Conservation (phyloP, 2,797 vertebrate genomes). For the Hippoglossus hippoglossus region DNA sequence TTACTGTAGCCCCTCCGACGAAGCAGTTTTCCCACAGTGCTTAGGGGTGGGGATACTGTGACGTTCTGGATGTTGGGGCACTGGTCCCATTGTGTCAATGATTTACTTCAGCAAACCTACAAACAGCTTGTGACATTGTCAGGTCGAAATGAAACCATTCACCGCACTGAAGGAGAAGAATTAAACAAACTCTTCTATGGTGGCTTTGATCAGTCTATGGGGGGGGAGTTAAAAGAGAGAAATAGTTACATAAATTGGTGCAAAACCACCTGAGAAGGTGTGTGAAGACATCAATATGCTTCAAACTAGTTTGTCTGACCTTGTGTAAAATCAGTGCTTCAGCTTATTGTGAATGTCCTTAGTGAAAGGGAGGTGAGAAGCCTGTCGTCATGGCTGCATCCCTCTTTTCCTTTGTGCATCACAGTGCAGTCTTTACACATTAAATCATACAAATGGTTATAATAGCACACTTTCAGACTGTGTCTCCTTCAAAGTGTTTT, state of each 20-base stretch:
- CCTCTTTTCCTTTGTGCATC: background rate
- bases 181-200: constrained; percentile 11
- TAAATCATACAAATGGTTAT: background rate
- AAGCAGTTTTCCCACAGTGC: constrained; percentile 39
- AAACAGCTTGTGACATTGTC: constrained; percentile 54
- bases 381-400: background rate
- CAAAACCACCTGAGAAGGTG: background rate
- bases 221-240: background rate
- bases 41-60: constrained; percentile 22
- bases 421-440: background rate
- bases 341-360: too few species aligned
- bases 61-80: constrained; percentile 51
- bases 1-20: constrained; percentile 38
- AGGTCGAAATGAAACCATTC: constrained; percentile 58
- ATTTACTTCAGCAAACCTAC: constrained; percentile 53
- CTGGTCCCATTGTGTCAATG: constrained; percentile 43
- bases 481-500: background rate
- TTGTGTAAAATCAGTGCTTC: constrained; percentile 5
- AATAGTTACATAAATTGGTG: constrained; percentile 3
- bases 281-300: constrained; percentile 28
- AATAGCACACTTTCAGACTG: background rate
- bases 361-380: background rate
- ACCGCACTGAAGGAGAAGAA: constrained; percentile 35
- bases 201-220: background rate
- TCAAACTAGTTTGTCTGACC: constrained; percentile 11